Base-by-base conservation (phyloP, 2,888 invertebrate genomes). In the Drosophila meridionalis region DNA sequence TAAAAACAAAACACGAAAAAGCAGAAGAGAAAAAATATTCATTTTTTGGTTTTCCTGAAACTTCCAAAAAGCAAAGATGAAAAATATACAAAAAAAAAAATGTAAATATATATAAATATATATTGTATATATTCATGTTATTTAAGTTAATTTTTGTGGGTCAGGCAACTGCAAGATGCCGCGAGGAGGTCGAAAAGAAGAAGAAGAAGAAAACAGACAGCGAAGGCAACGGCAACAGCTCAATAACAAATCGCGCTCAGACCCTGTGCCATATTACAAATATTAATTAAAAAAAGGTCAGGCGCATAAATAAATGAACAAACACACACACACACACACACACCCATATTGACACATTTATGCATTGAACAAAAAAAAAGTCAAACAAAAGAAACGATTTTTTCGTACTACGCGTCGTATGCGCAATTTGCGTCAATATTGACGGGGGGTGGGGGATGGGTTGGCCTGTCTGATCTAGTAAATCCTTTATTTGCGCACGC, bases 261-360 rank as follows among this genome's bases (percentile, higher is more conserved):
- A 83, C 84, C 84, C 84, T 85, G 84, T 85, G 87, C 90, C 75
- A 85, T 86, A 88, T 85, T 64, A 82, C 82, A 78, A 78, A 69
- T 90, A 83, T 83, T 88, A 85, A 90, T 88, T 80, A 62, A 52
- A 64, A 86, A 90, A 90, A 88, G 89, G 89, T 88, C 89, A 77
- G 28, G 71, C 81, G 56, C 72, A 72, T 72, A 61, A 78, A 67
- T 64, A 55, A 4, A 66, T 52, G 65, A 14, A 30, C 5, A 50
- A 11, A 57, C 9, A 43, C 7, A 38, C n/a, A 30, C 9, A 32
- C 7, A 7, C 20, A 11, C 38, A 12, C n/a, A 26, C 2, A 30
- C 38, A 62, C 11, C 34, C 1, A 45, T 8, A 50, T 6, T n/a
- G 3, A 12, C n/a, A 5, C 8, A 47, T 26, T 12, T 11, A 47